A percentile compares a stretch with the other conserved stretches of the same genome.
These are phyloP conservation scores for Petrolisthes cinctipes DNA, from an alignment of 2,888 invertebrate genomes.

Conservation along the genomic window DNA sequence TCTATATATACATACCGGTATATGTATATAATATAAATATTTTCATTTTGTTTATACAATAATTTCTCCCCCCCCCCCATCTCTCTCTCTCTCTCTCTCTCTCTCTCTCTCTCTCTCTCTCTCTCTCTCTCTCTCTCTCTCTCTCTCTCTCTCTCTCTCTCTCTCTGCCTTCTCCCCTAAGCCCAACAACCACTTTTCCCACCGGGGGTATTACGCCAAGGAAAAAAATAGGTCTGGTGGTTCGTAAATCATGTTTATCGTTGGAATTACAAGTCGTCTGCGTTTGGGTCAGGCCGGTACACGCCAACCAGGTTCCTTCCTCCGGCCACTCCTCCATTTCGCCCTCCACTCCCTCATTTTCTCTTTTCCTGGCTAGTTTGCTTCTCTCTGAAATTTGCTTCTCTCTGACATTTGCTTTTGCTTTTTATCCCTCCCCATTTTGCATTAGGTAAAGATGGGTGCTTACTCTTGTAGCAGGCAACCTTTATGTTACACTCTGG, in stretches of 20 bases:
- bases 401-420: too few species aligned
- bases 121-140: background rate
- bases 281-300: background rate
- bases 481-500: too few species aligned
- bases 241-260: background rate
- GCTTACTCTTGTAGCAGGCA: too few species aligned
- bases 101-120: background rate
- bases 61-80: background rate
- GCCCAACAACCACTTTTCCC: background rate
- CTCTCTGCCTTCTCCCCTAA: background rate
- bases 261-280: background rate
- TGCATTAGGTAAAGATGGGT: too few species aligned
- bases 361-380: too few species aligned
- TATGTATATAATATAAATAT: background rate
- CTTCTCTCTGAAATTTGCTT: too few species aligned
- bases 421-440: too few species aligned
- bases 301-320: background rate
- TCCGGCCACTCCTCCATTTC: too few species aligned
- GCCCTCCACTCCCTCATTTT: too few species aligned
- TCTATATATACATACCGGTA: conserved; percentile 1
- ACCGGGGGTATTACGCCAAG: background rate
- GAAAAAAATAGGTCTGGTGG: background rate
- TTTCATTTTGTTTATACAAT: background rate
- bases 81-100: background rate
- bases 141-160: conserved; percentile 14